Evolutionary conservation across 2,888 invertebrate genomes (phyloP).

Genomic region (Eupithecia dodoneata): DNA sequence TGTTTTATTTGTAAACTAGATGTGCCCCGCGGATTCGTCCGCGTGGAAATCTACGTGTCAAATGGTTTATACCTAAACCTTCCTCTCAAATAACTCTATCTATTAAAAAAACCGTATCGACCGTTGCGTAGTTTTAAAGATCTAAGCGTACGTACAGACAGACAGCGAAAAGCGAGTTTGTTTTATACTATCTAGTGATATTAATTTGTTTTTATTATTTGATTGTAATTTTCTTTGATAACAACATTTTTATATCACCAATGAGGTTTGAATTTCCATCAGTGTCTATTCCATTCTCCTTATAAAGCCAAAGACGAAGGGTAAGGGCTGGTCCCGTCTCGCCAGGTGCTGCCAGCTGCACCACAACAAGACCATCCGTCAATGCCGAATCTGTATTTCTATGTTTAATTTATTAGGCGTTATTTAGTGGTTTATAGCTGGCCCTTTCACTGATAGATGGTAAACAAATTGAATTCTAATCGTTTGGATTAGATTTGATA

Average conservation of each 20-base stretch:
- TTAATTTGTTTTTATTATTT: no score
- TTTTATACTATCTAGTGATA: no score
- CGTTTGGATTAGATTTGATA: neutral
- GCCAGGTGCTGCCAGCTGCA: slow-evolving; percentile 36
- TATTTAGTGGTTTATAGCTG: slow-evolving; percentile 24
- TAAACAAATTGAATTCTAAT: neutral
- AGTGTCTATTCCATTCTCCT: slow-evolving; percentile 26
- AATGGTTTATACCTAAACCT: no score
- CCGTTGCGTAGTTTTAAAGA: no score
- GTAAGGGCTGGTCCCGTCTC: slow-evolving; percentile 16
- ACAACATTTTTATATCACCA: neutral
- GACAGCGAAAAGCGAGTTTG: no score
- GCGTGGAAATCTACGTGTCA: no score
- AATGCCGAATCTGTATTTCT: slow-evolving; percentile 32
- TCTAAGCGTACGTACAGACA: no score
- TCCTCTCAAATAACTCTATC: no score
- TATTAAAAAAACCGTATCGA: no score
- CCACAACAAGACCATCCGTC: slow-evolving; percentile 30
- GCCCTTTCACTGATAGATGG: slow-evolving; percentile 8
- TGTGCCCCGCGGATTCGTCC: no score
- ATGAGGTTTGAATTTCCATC: neutral
- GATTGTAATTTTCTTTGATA: no score
- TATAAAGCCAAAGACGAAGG: slow-evolving; percentile 12
- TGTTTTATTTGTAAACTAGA: no score
- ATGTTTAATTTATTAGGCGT: slow-evolving; percentile 34